phyloP scores from a whole-genome alignment of 2,113 vertebrate genomes.

The Zingel zingel region DNA sequence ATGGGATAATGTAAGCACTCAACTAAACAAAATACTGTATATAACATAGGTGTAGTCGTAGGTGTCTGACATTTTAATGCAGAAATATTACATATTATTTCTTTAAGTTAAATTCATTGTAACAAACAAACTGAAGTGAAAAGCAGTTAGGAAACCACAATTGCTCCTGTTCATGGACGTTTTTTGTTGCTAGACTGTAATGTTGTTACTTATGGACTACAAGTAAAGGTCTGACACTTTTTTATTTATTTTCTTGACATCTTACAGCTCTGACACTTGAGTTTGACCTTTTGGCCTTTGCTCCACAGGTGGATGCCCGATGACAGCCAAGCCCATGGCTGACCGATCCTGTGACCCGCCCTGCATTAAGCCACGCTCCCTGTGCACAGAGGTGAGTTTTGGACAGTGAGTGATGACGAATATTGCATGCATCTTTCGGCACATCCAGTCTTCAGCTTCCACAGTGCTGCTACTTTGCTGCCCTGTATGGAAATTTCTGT shows the following conservation, averaged over 20 bases:
- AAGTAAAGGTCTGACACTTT: background rate
- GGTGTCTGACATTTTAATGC: too few relatives aligned
- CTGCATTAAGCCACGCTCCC: constrained; percentile 91
- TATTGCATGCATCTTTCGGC: background rate
- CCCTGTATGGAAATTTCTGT: background rate
- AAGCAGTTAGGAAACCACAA: background rate
- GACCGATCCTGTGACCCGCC: constrained; percentile 95
- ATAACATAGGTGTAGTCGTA: too few relatives aligned
- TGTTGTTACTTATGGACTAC: background rate
- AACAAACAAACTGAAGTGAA: background rate
- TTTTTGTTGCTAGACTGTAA: background rate
- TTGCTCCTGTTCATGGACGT: background rate
- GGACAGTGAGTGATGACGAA: background rate
- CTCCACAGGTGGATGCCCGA: constrained; percentile 91
- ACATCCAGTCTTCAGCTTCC: background rate
- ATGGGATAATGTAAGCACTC: too few relatives aligned
- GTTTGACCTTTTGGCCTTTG: constrained; percentile 54
- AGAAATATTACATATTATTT: too few relatives aligned
- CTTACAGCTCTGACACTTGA: background rate
- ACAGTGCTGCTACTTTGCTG: background rate
- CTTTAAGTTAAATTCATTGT: too few relatives aligned
- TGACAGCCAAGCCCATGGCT: constrained; percentile 86
- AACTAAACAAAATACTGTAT: too few relatives aligned
- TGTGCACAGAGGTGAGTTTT: constrained; percentile 93
- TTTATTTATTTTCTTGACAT: background rate